Evolutionary conservation across 2,797 vertebrate species (phyloP), one percentile per base, ranked within the genome.

Genomic region (Sebastes baramenuke): DNA sequence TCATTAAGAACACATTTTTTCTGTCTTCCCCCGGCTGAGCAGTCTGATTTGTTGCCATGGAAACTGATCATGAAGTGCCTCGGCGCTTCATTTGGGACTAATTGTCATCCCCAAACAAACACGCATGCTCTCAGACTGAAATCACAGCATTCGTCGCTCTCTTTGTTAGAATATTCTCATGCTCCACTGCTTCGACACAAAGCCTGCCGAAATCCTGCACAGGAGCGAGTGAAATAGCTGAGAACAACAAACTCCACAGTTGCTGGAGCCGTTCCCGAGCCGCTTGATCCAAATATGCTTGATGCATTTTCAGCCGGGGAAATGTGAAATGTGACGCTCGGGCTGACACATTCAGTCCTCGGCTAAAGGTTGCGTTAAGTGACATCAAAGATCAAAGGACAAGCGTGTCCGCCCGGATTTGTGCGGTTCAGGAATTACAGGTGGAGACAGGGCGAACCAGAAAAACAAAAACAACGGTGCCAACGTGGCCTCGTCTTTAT

Each of bases 401-500:
- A 18, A 5, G 24, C 8, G 4, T 29, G 78, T 85, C 62, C 24
- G 22, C 56, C 46, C 54, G 62, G 49, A 75, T 85, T 77, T 59
- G 38, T 81, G 66, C 62, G 27, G 77, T 79, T 80, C 20, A 81
- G 79, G 81, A 85, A 86, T 80, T 77, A 75, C 84, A 82, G 80
- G 81, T 85, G 73, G 70, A 67, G 59, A 74, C 62, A 56, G 82
- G 76, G 56, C 9, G 8, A 79, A 80, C 30, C 77, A 72, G 84
- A 85, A 79, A 79, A 89, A 88, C 78, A 86, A 83, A 86, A 90
- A 89, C 85, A 91, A 79, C 27, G 62, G 61, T 87, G 86, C 65
- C 77, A 72, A 77, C 75, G 75, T 84, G 88, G 91, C 77, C 75
- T 72, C 29, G 7, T 67, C 90, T 95, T 95, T 95, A 94, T 95